Conservation (phyloP, 2,797 vertebrate genomes). For the Coluber constrictor region DNA sequence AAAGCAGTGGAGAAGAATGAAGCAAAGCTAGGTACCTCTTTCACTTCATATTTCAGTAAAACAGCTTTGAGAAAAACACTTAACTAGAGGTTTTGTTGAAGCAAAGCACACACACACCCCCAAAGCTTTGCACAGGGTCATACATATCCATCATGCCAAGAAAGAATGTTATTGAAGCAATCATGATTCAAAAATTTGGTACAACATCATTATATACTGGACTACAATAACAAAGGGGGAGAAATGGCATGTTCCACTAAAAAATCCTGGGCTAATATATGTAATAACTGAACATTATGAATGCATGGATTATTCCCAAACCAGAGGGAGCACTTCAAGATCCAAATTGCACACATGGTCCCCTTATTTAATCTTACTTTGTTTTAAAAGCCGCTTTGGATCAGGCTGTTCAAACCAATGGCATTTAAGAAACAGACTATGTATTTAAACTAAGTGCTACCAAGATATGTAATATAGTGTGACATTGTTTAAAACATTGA, state of each 20-base stretch:
- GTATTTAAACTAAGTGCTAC: background rate
- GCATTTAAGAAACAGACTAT: background rate
- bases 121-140: background rate
- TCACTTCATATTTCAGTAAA: background rate
- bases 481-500: background rate
- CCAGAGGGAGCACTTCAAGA: background rate
- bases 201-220: background rate
- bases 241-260: background rate
- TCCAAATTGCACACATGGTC: background rate
- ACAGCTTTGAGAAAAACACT: background rate
- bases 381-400: background rate
- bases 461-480: background rate
- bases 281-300: background rate
- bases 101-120: background rate
- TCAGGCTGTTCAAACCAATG: background rate
- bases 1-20: background rate
- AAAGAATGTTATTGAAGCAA: background rate
- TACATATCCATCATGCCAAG: background rate
- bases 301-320: background rate
- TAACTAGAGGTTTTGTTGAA: background rate
- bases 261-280: background rate
- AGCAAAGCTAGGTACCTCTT: background rate
- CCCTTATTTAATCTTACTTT: background rate
- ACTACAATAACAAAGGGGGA: background rate
- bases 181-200: background rate